These are phyloP conservation scores for Galerucella pusilla DNA, from an alignment of 2,888 invertebrate genomes.

Conservation along the genomic window DNA sequence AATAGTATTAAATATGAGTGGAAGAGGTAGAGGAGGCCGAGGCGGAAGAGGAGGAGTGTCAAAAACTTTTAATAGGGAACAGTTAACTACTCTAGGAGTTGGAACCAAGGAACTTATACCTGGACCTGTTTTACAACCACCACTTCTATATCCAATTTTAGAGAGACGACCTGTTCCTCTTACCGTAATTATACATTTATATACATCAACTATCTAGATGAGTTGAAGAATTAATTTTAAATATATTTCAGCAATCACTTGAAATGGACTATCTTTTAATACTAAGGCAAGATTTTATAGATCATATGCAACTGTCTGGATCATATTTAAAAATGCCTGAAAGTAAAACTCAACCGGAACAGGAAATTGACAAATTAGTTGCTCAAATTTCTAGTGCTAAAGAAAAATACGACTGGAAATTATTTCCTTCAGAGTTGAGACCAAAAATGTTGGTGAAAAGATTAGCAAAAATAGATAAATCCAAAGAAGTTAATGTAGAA, in stretches of 20 bases:
- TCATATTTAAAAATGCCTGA: slow-evolving; percentile 69
- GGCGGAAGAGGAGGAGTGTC: slow-evolving; percentile 57
- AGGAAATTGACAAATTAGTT: slow-evolving; percentile 71
- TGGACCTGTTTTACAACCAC: slow-evolving; percentile 61
- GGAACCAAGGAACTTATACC: slow-evolving; percentile 67
- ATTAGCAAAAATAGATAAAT: slow-evolving; percentile 49
- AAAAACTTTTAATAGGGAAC: slow-evolving; percentile 69
- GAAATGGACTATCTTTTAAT: slow-evolving; percentile 77
- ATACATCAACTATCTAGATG: neutral
- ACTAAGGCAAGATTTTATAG: slow-evolving; percentile 79
- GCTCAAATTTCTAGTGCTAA: slow-evolving; percentile 65
- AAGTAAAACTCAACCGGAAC: slow-evolving; percentile 67
- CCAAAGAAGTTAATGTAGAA: slow-evolving; percentile 50
- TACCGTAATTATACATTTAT: slow-evolving; percentile 50
- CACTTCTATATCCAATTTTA: slow-evolving; percentile 60
- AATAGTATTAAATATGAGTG: slow-evolving; percentile 56
- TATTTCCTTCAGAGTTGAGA: slow-evolving; percentile 73
- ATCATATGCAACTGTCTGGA: slow-evolving; percentile 76
- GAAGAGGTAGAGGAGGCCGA: slow-evolving; percentile 68
- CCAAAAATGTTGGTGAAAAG: slow-evolving; percentile 66
- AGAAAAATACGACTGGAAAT: slow-evolving; percentile 70
- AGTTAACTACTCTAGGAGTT: slow-evolving; percentile 70
- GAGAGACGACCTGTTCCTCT: slow-evolving; percentile 61
- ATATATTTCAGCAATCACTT: slow-evolving; percentile 54
- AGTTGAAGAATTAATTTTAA: neutral